A percentile compares a stretch with the other conserved stretches of the same genome.
These are phyloP conservation scores for Oncorhynchus clarkii DNA, from an alignment of 2,113 vertebrate species.

Conservation along the genomic window DNA sequence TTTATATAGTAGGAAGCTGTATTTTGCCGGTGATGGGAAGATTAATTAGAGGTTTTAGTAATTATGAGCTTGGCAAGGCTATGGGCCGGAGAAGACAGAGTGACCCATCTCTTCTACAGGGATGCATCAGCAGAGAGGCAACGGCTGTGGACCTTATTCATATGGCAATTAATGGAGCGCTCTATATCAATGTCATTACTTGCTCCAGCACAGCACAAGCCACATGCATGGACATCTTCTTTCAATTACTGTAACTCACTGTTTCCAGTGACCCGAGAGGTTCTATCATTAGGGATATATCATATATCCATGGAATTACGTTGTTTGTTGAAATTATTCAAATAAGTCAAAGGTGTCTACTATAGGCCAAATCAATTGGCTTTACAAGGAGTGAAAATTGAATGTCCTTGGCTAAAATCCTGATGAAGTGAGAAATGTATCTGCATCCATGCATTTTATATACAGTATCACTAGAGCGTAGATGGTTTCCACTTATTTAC, in stretches of 20 bases:
- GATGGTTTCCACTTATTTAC: not conserved
- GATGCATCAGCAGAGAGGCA: slow-evolving; percentile 69
- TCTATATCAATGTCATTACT: too few species aligned
- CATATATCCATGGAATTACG: too few species aligned
- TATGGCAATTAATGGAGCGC: too few species aligned
- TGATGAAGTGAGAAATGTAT: too few species aligned
- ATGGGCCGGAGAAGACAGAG: slow-evolving; percentile 68
- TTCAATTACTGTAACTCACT: not conserved
- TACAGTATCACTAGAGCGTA: not conserved
- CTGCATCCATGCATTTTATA: not conserved
- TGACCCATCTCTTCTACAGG: slow-evolving; percentile 72
- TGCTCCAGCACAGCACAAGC: too few species aligned
- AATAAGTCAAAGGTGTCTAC: too few species aligned
- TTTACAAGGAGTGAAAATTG: too few species aligned
- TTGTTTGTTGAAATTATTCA: too few species aligned
- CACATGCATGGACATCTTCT: too few species aligned
- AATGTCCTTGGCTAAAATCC: too few species aligned
- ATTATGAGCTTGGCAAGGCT: slow-evolving; percentile 76
- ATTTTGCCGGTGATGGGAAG: slow-evolving; percentile 73
- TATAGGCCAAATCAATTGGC: too few species aligned
- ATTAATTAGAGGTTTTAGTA: slow-evolving; percentile 77
- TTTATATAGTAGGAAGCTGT: slow-evolving; percentile 63
- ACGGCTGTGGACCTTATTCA: not conserved
- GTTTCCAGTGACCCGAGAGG: not conserved
- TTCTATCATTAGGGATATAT: not conserved